Evolutionary conservation across 2,888 invertebrate species (phyloP), one percentile per base, ranked within the genome.

Genomic region (Coronaproctus castanopsis): DNA sequence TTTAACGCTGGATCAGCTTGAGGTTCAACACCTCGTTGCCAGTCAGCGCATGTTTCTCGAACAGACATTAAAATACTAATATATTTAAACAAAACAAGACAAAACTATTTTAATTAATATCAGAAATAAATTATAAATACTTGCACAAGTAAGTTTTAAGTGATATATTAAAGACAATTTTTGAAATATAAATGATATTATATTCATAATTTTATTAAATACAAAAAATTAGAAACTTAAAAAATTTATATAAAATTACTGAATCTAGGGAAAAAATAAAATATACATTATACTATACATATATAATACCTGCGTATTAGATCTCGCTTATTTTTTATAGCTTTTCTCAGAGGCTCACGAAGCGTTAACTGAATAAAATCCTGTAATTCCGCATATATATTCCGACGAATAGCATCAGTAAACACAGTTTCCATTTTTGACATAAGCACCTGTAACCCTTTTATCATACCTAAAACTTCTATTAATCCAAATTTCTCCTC

Each of bases 401-500:
- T 87, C 52, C 93, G 77, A 23, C 88, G 77, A 63, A 92, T 90
- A 1, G 90, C 88, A 70, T 89, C 88, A 59, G 87, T 86, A 67
- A 92, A 84, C n/a, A 95, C 92, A 0, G 92, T 89, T 76, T 98
- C 97, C 84, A 97, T 96, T 51, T 93, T 78, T 1, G 93, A 87
- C 89, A 98, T 91, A 57, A 96, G 75, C 22, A 91, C 90, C 72
- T 98, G 97, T 2, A 98, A 77, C 0, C 96, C 96, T 73, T 98
- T 98, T 67, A 98, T 95, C 95, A 97, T 97, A 0, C 96, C 95
- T 66, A 98, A 95, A 20, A 96, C 91, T 75, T 97, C 96, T 63
- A 98, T 95, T 67, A 98, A 76, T 0, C 96, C 96, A 74, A 92
- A 91, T 71, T 98, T 98, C 74, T 98, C 98, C 68, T 92, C 93